phyloP scores from a whole-genome alignment of 1,140 invertebrate species.

The Heliconius himera region DNA sequence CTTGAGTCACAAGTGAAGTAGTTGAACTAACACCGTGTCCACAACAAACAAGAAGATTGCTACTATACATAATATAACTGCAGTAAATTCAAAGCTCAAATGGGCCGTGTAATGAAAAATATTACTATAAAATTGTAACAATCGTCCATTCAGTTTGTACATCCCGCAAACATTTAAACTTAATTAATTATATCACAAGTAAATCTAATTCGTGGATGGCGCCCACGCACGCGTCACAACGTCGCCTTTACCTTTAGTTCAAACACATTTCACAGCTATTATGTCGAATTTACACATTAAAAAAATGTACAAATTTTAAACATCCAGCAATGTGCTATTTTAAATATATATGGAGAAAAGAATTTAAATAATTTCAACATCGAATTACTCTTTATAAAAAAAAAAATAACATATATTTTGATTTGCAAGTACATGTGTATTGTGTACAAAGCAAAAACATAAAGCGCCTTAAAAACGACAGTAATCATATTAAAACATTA shows the following conservation, averaged over 20 bases:
- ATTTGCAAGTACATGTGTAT: not conserved
- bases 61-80: not conserved
- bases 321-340: not conserved
- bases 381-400: not conserved
- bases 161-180: not conserved
- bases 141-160: not conserved
- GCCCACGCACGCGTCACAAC: not conserved
- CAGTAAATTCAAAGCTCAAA: not conserved
- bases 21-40: not conserved
- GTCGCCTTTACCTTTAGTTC: not conserved
- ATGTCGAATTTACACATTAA: not conserved
- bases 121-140: not conserved
- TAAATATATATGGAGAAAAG: not conserved
- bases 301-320: not conserved
- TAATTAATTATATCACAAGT: conserved; percentile 2
- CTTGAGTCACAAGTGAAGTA: not conserved
- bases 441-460: not conserved
- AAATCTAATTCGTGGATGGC: not conserved
- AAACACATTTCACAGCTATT: not conserved
- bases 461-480: not conserved
- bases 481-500: not conserved
- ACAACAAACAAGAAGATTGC: not conserved
- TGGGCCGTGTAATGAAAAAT: not conserved
- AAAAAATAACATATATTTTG: not conserved
- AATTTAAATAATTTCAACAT: not conserved